These are phyloP conservation scores for Apaloderma vittatum DNA, from an alignment of 2,113 vertebrate genomes.

Conservation along the genomic window DNA sequence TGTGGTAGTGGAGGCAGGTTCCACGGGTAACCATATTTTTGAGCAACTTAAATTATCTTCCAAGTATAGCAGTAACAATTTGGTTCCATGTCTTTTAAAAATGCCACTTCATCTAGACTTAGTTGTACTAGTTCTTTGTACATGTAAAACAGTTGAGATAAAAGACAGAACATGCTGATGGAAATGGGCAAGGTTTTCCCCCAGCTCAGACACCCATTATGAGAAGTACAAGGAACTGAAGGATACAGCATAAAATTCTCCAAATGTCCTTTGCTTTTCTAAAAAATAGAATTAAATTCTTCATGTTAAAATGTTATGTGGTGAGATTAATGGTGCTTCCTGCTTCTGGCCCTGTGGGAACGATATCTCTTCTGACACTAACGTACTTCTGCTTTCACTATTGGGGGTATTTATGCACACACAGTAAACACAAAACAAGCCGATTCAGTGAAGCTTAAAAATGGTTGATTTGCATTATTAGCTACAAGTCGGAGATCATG, in stretches of 20 bases:
- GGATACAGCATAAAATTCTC: background rate
- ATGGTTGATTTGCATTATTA: background rate
- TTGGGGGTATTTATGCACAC: background rate
- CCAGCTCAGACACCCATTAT: background rate
- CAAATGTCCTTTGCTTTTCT: background rate
- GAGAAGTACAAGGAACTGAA: background rate
- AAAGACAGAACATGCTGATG: background rate
- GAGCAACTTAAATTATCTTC: background rate
- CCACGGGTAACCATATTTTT: background rate
- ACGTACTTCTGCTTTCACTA: background rate
- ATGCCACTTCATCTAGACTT: background rate
- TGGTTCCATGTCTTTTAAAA: background rate
- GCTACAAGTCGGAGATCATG: background rate
- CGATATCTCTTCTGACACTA: background rate
- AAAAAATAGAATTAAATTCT: background rate
- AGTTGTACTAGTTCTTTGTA: background rate
- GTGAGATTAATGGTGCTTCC: background rate
- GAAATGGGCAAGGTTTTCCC: background rate
- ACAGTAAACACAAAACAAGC: background rate
- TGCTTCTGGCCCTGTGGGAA: background rate
- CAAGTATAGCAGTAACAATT: background rate
- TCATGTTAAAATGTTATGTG: background rate
- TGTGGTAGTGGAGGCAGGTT: background rate
- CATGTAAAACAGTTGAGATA: background rate
- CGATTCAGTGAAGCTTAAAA: constrained; percentile 8